Evolutionary conservation across 1,140 invertebrate species (phyloP).

Genomic region (Drosophila malerkotliana): DNA sequence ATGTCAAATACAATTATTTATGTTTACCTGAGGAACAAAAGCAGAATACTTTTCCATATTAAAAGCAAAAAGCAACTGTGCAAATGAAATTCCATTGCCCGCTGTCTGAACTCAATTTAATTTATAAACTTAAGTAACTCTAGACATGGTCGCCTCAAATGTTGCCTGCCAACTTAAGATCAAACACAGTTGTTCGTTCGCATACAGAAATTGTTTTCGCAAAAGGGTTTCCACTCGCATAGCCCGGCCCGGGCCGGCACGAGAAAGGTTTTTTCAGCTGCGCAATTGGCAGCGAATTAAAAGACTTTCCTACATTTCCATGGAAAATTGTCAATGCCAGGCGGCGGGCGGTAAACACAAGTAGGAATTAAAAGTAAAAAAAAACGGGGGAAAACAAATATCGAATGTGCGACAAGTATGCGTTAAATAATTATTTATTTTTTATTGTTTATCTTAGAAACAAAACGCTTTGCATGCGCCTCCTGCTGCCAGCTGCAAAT

Average conservation of each 20-base stretch:
- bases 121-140: slow-evolving; percentile 25
- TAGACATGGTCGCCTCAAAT: slow-evolving; percentile 31
- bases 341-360: slow-evolving; percentile 24
- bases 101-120: slow-evolving; percentile 50
- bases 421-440: slow-evolving; percentile 62
- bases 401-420: slow-evolving; percentile 54
- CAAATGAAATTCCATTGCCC: slow-evolving; percentile 59
- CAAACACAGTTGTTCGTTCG: slow-evolving; percentile 61
- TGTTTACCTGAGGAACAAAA: slow-evolving; percentile 48
- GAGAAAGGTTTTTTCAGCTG: slow-evolving; percentile 46
- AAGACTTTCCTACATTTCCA: slow-evolving; percentile 25
- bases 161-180: slow-evolving; percentile 50
- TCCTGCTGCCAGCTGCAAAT: slow-evolving; percentile 41
- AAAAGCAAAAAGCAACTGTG: slow-evolving; percentile 60
- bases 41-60: slow-evolving; percentile 34
- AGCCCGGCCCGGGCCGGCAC: slow-evolving; percentile 19
- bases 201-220: slow-evolving; percentile 26
- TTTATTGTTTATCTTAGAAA: slow-evolving; percentile 41
- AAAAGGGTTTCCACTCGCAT: slow-evolving; percentile 25
- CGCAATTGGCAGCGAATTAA: slow-evolving; percentile 53
- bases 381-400: slow-evolving; percentile 46
- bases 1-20: slow-evolving; percentile 55
- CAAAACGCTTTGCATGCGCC: slow-evolving; percentile 25
- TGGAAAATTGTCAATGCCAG: slow-evolving; percentile 36
- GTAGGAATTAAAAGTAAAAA: slow-evolving; percentile 28